Base-by-base conservation (phyloP, 2,888 invertebrate species). In the Pinctada fucata region DNA sequence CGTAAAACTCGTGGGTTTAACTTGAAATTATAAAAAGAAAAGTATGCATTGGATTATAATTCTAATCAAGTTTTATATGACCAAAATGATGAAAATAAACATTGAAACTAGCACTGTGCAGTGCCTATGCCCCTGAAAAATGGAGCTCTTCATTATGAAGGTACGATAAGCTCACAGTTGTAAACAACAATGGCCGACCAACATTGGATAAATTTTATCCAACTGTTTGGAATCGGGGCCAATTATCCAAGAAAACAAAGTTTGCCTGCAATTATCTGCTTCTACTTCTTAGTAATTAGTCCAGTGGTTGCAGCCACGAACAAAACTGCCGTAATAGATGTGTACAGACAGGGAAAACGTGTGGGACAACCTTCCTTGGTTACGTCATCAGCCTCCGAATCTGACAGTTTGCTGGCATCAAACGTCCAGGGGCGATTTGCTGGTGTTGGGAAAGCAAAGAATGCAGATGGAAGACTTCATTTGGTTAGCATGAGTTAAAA, bases 391-490 rank as follows among this genome's bases (percentile, higher is more conserved):
- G 65, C 67, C 77, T 78, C 78, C 16, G 79, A 78, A 67, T 8
- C 63, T 66, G 67, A 75, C 64, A 76, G 76, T 69, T 67, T 79
- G 48, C 64, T 83, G 66, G 82, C 81, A 63, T 80, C 81, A 48
- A 76, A 79, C 72, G 66, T 85, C 50, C 78, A 82, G 66, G 88
- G 88, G 4, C 82, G 83, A 82, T 79, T 85, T 74, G 70, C 85
- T 16, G 77, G 77, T 50, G 74, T 86, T 50, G 88, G 88, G 2
- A 82, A 85, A 47, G 83, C 82, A 52, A 82, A 81, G 65, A 66
- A 83, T 8, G 85, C 83, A 6, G 82, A 85, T 68, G 88, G 88
- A n/a, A 83, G 85, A 72, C 72, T 88, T 3, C 88, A 88, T 80
- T 72, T 86, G 85, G 88, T 88, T 81, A 77, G 73, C 69, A 31